Conservation (phyloP, 2,888 invertebrate genomes). For the Idaea aversata region DNA sequence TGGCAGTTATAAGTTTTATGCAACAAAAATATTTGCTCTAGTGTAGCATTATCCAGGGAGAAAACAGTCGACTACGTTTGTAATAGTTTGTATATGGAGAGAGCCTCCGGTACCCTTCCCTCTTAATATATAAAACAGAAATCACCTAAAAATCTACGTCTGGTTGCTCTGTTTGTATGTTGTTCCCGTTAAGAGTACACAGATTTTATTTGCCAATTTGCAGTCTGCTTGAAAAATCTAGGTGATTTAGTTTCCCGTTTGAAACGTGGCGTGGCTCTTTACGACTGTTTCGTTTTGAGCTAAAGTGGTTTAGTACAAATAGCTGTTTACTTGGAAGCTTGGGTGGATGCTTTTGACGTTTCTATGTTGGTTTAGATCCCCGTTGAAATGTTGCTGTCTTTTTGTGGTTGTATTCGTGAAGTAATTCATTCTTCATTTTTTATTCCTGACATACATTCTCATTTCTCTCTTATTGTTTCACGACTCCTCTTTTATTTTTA, state of each 20-base stretch:
- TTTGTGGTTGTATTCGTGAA: neutral
- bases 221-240: neutral
- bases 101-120: no score
- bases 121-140: no score
- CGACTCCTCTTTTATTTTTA: no score
- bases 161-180: neutral
- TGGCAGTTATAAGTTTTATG: no score
- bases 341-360: neutral
- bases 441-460: no score
- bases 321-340: neutral
- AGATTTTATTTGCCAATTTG: slow-evolving; percentile 1
- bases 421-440: no score
- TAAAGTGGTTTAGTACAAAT: neutral
- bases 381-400: neutral
- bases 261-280: neutral
- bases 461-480: no score
- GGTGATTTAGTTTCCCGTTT: neutral
- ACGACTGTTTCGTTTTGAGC: neutral
- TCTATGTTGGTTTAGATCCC: neutral
- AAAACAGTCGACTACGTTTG: no score
- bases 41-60: no score
- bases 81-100: no score
- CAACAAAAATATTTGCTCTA: no score
- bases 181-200: neutral
- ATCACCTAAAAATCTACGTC: no score